Base-by-base conservation (phyloP, 2,797 vertebrate genomes). In the Spondyliosoma cantharus region DNA sequence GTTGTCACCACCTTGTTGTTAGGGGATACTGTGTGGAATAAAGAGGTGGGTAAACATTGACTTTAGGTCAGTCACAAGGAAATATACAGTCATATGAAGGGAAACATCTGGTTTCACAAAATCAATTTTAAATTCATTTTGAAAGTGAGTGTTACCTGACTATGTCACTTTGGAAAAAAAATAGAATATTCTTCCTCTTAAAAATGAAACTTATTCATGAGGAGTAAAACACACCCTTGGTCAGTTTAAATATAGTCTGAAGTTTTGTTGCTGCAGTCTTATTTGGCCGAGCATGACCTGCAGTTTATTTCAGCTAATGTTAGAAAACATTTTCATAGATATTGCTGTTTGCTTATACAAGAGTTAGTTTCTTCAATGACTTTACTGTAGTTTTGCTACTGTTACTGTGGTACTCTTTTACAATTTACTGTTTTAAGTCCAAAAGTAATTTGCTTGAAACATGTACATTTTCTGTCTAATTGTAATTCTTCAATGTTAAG, bases 41-140 rank as follows among this genome's bases (percentile, higher is more conserved):
- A 65, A 63, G 80, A 37, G 14, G 22, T 27, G 14, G 13, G 20
- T 61, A 50, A 79, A 82, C 20, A 59, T 12, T 46, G 15, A 59
- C 6, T 49, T 45, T 13, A 3, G 22, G 15, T 19, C 19, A 52
- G 32, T 65, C 66, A 19, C 6, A 48, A 45, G 3, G 7, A 75
- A 72, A 73, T 20, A 63, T 37, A 12, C n/a, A 27, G 14, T 43
- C 45, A 9, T 17, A 12, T 17, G 11, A 62, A n/a, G 2, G 5
- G 19, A 59, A 32, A 68, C 14, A 49, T 49, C 13, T 9, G 20
- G 11, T 54, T 67, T 70, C 7, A 56, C 20, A 25, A 2, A 64
- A 69, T 76, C 19, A 72, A 62, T 66, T 46, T 61, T 43, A 32
- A 46, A 19, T 54, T 20, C 1, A 45, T 22, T 42, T 49, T 14